Base-by-base conservation (phyloP, 2,797 vertebrate species). In the Falco rusticolus region DNA sequence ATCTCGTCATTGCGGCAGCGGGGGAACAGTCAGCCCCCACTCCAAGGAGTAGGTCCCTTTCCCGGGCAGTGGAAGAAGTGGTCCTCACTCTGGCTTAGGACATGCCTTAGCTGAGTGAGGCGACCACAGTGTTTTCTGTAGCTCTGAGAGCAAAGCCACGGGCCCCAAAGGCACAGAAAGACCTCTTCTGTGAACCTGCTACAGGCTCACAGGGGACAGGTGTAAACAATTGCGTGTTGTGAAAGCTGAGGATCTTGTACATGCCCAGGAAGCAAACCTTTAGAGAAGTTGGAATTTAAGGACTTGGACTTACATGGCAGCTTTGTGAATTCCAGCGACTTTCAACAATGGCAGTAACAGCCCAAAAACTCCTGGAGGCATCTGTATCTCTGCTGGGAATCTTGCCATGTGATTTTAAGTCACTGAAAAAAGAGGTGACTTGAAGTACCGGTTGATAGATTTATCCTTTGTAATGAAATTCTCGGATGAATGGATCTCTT, bases 101-200 rank as follows among this genome's bases (percentile, higher is more conserved):
- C 24, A 16, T 0, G 0, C 29, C 41, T 29, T 47, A 25, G 14
- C 17, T 33, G 29, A 34, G 5, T 0, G 0, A 31, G 18, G 18
- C 51, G 43, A 48, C 43, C 11, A 9, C 51, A 65, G 7, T 28
- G 48, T 63, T 75, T 87, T 54, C 54, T 53, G 41, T n/a, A 25
- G 21, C 16, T 76, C 56, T 28, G 45, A 59, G 26, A 78, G 20
- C 22, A 80, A 64, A 93, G 13, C 53, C 21, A 33, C 0, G 0
- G 11, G 24, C 48, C 66, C 54, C 0, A 1, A 85, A 50, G 54
- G 20, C 12, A 29, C 0, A 3, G 33, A 61, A 66, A 63, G 53
- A 29, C 16, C n/a, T 54, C 9, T 25, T 69, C 11, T 31, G 19
- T 47, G 45, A 91, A 13, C 21, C 3, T 1, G 1, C 43, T 33